phyloP scores from a whole-genome alignment of 2,113 vertebrate species.

The Dasypus novemcinctus region DNA sequence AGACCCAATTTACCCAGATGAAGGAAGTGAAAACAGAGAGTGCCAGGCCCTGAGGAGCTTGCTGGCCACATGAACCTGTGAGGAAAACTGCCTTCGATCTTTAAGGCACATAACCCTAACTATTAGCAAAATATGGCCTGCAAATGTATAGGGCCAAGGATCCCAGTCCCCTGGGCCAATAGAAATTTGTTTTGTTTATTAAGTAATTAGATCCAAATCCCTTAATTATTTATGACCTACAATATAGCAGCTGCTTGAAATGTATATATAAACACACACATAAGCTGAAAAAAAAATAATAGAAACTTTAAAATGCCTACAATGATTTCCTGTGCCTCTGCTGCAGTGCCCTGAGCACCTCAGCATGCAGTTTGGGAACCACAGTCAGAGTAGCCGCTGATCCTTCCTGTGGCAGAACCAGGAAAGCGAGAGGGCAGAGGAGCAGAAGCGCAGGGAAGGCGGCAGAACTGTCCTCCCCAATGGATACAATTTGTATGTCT shows the following conservation, averaged over 20 bases:
- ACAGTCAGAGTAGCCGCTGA: not conserved
- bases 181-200: slow-evolving; percentile 3
- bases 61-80: not conserved
- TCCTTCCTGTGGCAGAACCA: not conserved
- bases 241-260: not conserved
- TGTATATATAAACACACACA: not conserved
- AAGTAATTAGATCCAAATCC: not conserved
- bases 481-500: not conserved
- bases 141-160: not conserved
- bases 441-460: not conserved
- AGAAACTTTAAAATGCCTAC: not conserved
- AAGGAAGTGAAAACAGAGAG: not conserved
- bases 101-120: not conserved
- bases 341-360: not conserved
- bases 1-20: not conserved
- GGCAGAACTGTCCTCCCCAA: not conserved
- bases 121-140: not conserved
- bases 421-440: not conserved
- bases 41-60: not conserved
- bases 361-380: not conserved
- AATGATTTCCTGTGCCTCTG: not conserved
- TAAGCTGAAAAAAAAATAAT: not conserved
- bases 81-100: not conserved
- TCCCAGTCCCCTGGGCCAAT: not conserved
- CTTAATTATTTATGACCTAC: not conserved